Evolutionary conservation across 2,888 invertebrate species (phyloP), one percentile per base, ranked within the genome.

Genomic region (Lagria hirta): DNA sequence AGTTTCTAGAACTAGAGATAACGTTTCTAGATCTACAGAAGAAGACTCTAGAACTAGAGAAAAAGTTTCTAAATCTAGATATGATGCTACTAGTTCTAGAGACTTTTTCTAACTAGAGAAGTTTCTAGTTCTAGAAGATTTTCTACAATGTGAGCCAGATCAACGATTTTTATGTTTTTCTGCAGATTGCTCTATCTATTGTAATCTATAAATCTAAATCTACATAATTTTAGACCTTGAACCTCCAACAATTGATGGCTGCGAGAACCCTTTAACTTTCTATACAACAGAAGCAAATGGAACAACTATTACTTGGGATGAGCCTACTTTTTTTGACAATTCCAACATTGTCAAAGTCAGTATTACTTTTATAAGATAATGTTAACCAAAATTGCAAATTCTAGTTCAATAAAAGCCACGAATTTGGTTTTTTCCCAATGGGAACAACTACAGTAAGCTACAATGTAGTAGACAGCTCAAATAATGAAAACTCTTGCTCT

Each of bases 301-400:
- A 3, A 64, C 64, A 17, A 76, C 79, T 36, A 70, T 82, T 7
- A 69, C 72, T 6, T 81, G 82, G 79, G 76, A 77, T 36, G 80
- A 80, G 55, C 82, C 82, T 3, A 58, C 69, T 11, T 73, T 76
- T 50, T 69, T 68, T 44, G 83, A 84, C 61, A 84, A 84, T 62
- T 82, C 75, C 0, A 64, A 64, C 29, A 58, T 60, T 27, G 62
- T 70, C 10, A 57, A 48, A 42, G 66, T 68, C 60, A 54, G n/a
- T 7, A 28, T 21, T 8, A n/a, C 11, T 11, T 17, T 42, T 37
- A 5, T 3, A 42, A 27, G 11, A 7, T 40, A 2, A 33, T 15
- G 3, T 21, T 5, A 17, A 22, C 13, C 12, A 14, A 24, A 24
- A 16, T 16, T 17, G 13, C 7, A 15, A 6, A n/a, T 42, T 58